Percentiles rank a stretch among this genome's conserved stretches.
These are phyloP conservation scores for Azemiops feae DNA, from an alignment of 2,113 vertebrate species.

Conservation along the genomic window DNA sequence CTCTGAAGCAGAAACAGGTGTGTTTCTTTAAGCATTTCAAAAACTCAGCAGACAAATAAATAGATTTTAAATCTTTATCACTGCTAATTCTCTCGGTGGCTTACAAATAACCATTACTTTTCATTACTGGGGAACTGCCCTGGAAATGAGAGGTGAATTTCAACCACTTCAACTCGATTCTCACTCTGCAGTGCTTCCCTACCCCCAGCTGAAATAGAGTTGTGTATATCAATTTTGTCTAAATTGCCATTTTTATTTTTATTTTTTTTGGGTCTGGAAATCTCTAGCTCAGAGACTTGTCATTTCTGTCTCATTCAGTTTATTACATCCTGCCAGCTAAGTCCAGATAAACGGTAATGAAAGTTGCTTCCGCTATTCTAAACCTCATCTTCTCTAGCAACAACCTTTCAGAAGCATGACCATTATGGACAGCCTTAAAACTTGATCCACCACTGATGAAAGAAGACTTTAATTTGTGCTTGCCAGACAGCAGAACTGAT, in stretches of 20 bases:
- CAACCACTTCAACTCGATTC: background rate
- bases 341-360: conserved; percentile 47
- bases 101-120: conserved; percentile 20
- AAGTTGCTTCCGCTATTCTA: conserved; percentile 40
- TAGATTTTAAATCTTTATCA: background rate
- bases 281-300: conserved; percentile 57
- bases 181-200: conserved; percentile 16
- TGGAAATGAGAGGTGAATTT: background rate
- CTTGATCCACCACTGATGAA: conserved; percentile 55
- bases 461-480: conserved; percentile 56
- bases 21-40: background rate
- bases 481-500: conserved; percentile 52
- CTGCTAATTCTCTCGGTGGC: background rate
- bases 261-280: conserved; percentile 15
- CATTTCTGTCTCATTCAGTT: conserved; percentile 55
- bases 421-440: conserved; percentile 46
- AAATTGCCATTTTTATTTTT: conserved; percentile 47
- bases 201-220: conserved; percentile 42
- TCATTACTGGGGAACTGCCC: background rate
- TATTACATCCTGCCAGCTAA: conserved; percentile 59
- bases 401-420: conserved; percentile 14
- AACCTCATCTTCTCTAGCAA: conserved; percentile 36
- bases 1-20: background rate
- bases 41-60: background rate
- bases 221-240: conserved; percentile 57